Percentiles rank a stretch among this genome's conserved stretches.
Evolutionary conservation across 1,140 invertebrate species (phyloP).

Genomic region (Drosophila arizonae): DNA sequence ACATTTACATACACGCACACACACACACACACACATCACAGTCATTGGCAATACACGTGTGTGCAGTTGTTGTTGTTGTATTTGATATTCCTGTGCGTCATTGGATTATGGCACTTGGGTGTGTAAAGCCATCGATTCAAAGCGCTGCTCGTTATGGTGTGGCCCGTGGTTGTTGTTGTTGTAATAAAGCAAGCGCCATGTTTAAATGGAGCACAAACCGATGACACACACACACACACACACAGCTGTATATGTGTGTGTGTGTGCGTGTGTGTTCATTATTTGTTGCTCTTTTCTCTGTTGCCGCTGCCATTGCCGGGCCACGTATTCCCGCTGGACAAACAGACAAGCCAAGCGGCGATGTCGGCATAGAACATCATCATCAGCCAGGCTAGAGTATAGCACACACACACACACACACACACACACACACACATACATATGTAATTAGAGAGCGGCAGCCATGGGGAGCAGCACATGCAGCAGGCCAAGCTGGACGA

Average conservation of each 20-base stretch:
- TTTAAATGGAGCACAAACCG: slow-evolving; percentile 76
- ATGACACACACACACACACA: slow-evolving; percentile 40
- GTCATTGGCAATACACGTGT: slow-evolving; percentile 32
- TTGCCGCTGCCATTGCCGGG: slow-evolving; percentile 42
- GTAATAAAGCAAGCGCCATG: slow-evolving; percentile 76
- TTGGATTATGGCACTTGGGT: slow-evolving; percentile 83
- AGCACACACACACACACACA: neutral
- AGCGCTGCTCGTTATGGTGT: slow-evolving; percentile 68
- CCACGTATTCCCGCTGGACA: slow-evolving; percentile 62
- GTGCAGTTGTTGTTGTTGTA: slow-evolving; percentile 49
- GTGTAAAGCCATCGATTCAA: slow-evolving; percentile 80
- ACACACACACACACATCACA: slow-evolving; percentile 42
- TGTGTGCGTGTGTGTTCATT: slow-evolving; percentile 63
- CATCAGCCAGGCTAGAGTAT: slow-evolving; percentile 48
- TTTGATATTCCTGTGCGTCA: slow-evolving; percentile 80
- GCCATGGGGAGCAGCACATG: slow-evolving; percentile 37
- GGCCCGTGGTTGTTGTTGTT: slow-evolving; percentile 27
- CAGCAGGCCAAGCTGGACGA: slow-evolving; percentile 39
- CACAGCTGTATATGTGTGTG: slow-evolving; percentile 26
- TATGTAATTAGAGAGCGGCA: neutral
- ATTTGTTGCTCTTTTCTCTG: slow-evolving; percentile 78
- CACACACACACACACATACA: neutral
- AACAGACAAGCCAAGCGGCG: slow-evolving; percentile 62
- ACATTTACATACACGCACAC: slow-evolving; percentile 60
- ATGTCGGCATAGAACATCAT: slow-evolving; percentile 74